These are phyloP conservation scores for Urocolius indicus DNA, from an alignment of 2,113 vertebrate genomes.

Conservation along the genomic window DNA sequence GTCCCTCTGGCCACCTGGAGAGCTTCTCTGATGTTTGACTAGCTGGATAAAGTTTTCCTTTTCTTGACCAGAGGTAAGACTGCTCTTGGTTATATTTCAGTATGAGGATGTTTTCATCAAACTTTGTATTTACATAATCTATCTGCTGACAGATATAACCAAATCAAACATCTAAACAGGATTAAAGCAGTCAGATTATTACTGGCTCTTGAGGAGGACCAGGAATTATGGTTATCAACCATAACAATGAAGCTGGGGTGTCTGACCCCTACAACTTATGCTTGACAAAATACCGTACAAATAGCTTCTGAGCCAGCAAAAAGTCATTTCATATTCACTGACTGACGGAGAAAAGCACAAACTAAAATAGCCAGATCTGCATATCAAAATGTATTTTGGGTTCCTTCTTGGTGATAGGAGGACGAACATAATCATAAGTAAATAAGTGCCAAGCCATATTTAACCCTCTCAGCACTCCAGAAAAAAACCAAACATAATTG, in stretches of 20 bases:
- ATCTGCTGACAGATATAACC: not conserved
- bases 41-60: not conserved
- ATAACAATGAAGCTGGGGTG: not conserved
- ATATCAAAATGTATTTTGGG: constrained; percentile 25
- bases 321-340: constrained; percentile 30
- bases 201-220: constrained; percentile 19
- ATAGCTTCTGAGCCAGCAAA: not conserved
- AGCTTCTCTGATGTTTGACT: not conserved
- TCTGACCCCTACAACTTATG: constrained; percentile 14
- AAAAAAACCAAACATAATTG: not conserved
- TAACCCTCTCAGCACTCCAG: constrained; percentile 6
- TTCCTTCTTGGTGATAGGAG: not conserved
- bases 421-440: not conserved
- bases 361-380: constrained; percentile 40
- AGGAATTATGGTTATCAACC: constrained; percentile 30
- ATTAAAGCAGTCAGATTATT: constrained; percentile 49
- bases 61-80: not conserved
- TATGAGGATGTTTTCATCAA: not conserved
- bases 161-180: constrained; percentile 60
- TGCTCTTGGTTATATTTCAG: not conserved
- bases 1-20: not conserved
- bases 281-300: not conserved
- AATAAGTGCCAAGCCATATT: not conserved
- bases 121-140: constrained; percentile 24
- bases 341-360: constrained; percentile 24